Evolutionary conservation across 1,140 invertebrate species (phyloP).

Genomic region (Sminthurinus signatus): DNA sequence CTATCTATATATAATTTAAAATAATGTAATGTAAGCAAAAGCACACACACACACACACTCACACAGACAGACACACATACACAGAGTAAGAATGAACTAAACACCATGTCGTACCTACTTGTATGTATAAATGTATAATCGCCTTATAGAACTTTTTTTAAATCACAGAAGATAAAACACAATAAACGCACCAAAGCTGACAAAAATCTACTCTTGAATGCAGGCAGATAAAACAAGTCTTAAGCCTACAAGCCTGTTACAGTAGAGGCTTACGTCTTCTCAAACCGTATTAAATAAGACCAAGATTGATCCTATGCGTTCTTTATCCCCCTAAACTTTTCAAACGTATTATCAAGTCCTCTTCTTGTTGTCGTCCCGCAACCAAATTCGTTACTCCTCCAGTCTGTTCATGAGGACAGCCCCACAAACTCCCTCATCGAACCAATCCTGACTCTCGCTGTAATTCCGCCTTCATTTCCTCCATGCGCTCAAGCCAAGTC

Average conservation of each 20-base stretch:
- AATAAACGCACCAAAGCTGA: slow-evolving; percentile 47
- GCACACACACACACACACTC: too few species aligned
- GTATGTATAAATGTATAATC: slow-evolving; percentile 42
- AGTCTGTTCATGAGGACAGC: too few species aligned
- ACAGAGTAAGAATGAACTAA: too few species aligned
- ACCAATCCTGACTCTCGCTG: not conserved
- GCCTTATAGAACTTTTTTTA: slow-evolving; percentile 45
- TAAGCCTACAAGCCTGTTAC: slow-evolving; percentile 49
- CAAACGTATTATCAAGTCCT: slow-evolving; percentile 23
- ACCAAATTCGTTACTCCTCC: too few species aligned
- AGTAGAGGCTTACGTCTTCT: slow-evolving; percentile 46
- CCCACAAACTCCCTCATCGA: not conserved
- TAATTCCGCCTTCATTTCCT: too few species aligned
- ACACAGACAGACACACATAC: too few species aligned
- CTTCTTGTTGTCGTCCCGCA: not conserved
- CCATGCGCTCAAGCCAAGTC: not conserved
- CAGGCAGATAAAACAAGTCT: slow-evolving; percentile 47
- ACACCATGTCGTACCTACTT: too few species aligned
- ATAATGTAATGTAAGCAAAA: too few species aligned
- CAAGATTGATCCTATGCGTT: slow-evolving; percentile 46
- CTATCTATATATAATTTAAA: too few species aligned
- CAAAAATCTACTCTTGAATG: slow-evolving; percentile 47
- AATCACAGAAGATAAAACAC: slow-evolving; percentile 47
- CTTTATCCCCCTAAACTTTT: slow-evolving; percentile 35
- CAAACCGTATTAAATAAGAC: slow-evolving; percentile 48